Evolutionary conservation across 92 coral and sea anemone species (phyloP).

Genomic region (Actinernus sp.): DNA sequence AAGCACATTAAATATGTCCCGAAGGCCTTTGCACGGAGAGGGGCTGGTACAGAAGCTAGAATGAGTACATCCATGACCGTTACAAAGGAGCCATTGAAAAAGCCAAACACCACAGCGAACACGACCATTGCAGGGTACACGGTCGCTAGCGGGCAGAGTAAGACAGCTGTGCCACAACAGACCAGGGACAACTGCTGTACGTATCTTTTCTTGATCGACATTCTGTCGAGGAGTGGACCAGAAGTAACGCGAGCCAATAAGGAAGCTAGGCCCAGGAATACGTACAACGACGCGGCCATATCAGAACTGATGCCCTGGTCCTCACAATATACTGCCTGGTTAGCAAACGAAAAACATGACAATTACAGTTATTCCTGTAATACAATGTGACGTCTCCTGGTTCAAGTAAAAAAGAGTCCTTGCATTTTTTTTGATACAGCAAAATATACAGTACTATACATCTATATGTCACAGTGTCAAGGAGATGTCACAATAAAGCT

Average conservation of each 20-base stretch:
- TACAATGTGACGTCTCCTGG: background rate
- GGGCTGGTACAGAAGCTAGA: background rate
- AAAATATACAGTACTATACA: too few species aligned
- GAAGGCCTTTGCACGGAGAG: background rate
- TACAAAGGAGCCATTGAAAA: background rate
- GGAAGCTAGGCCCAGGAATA: background rate
- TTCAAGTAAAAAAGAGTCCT: too few species aligned
- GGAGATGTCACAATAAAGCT: too few species aligned
- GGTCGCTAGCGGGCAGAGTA: background rate
- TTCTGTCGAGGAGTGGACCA: background rate
- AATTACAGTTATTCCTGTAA: background rate
- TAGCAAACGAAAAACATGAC: background rate
- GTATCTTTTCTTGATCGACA: background rate
- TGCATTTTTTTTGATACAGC: too few species aligned
- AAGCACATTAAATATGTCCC: background rate
- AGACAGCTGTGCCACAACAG: background rate
- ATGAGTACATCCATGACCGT: background rate
- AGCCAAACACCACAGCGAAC: background rate
- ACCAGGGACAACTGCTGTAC: background rate
- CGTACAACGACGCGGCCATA: background rate
- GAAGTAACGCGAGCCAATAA: background rate
- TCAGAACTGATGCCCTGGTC: background rate
- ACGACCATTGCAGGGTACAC: background rate
- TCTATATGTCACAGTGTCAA: too few species aligned
- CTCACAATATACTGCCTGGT: background rate